Evolutionary conservation across 2,888 invertebrate species (phyloP).

Genomic region (Drosophila incognita): DNA sequence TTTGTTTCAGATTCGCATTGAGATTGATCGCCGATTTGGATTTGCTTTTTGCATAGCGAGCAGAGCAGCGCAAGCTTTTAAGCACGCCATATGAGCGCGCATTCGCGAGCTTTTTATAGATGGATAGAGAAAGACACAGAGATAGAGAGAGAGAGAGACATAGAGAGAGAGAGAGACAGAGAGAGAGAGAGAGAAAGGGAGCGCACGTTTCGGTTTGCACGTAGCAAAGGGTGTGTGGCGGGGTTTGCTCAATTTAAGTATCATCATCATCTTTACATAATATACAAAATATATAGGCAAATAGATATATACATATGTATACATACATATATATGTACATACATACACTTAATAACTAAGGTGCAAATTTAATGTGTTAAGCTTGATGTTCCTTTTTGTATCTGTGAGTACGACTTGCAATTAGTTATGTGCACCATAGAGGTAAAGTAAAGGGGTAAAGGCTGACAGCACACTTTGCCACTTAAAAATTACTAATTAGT

Average conservation of each 20-base stretch:
- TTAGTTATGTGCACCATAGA: not conserved
- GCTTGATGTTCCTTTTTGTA: slow-evolving; percentile 1
- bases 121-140: slow-evolving; percentile 14
- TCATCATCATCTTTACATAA: slow-evolving; percentile 19
- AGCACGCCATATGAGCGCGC: slow-evolving; percentile 72
- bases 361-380: slow-evolving; percentile 37
- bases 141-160: slow-evolving; percentile 5
- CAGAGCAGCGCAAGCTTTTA: slow-evolving; percentile 68
- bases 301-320: slow-evolving; percentile 4
- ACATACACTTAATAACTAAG: slow-evolving; percentile 11
- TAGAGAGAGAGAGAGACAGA: slow-evolving; percentile 8
- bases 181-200: slow-evolving; percentile 13
- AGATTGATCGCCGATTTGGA: slow-evolving; percentile 73
- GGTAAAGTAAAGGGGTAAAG: not conserved
- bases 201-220: not conserved
- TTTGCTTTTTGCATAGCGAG: slow-evolving; percentile 68
- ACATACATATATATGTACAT: slow-evolving; percentile 1
- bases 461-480: slow-evolving; percentile 2
- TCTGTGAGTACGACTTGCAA: not conserved
- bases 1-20: slow-evolving; percentile 62
- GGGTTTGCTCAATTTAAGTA: slow-evolving; percentile 23
- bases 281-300: slow-evolving; percentile 1
- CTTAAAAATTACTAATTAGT: slow-evolving; percentile 6
- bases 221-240: not conserved
- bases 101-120: slow-evolving; percentile 62